A percentile compares a stretch with the other conserved stretches of the same genome.
Conservation (phyloP, 2,888 invertebrate genomes). For the Blastobasis adustella region DNA sequence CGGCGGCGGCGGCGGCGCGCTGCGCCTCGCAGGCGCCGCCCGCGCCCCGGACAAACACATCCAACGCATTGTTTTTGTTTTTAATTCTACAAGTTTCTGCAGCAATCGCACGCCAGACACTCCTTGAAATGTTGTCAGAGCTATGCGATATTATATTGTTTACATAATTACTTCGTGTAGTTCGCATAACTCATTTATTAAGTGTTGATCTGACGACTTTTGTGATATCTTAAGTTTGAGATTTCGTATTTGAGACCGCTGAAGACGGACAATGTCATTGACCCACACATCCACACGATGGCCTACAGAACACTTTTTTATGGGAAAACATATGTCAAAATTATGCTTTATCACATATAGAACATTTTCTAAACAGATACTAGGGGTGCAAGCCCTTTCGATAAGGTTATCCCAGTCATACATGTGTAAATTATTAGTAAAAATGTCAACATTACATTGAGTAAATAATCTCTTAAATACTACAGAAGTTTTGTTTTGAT, state of each 20-base stretch:
- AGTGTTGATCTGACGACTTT: not conserved
- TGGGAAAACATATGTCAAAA: not conserved
- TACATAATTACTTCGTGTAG: not conserved
- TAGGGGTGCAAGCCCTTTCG: not conserved
- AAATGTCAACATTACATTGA: not conserved
- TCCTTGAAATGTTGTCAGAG: not conserved
- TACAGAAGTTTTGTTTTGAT: not conserved
- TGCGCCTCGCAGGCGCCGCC: not conserved
- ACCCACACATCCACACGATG: not conserved
- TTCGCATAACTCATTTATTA: not conserved
- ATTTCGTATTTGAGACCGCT: not conserved
- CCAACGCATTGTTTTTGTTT: not conserved
- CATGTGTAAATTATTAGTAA: not conserved
- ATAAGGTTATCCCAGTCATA: not conserved
- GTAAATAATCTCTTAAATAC: not conserved
- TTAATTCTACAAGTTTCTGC: not conserved
- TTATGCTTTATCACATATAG: not conserved
- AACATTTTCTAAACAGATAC: not conserved
- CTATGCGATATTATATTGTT: not conserved
- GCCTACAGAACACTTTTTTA: not conserved
- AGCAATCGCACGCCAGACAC: not conserved
- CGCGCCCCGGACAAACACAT: not conserved
- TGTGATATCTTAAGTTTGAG: not conserved
- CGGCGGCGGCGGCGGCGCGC: too few relatives aligned
- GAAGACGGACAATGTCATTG: not conserved